phyloP scores from a whole-genome alignment of 2,797 vertebrate genomes.

The Labeo calbasu region DNA sequence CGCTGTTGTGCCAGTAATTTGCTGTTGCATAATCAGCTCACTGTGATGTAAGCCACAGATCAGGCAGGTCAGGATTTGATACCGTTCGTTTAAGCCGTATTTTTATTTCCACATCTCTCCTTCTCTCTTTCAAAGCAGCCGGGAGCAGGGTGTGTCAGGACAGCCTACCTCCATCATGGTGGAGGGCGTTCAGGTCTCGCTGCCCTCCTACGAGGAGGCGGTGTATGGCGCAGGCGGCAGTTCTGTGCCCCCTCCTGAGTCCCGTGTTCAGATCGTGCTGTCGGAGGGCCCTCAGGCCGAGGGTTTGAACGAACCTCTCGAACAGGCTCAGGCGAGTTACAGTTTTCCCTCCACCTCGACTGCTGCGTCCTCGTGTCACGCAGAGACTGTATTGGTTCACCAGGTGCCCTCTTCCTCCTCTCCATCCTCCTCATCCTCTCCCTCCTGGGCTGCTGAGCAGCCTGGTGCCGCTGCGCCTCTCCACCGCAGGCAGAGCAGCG shows the following conservation, averaged over 20 bases:
- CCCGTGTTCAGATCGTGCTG: conserved; percentile 92
- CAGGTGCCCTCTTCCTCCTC: conserved; percentile 81
- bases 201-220: conserved; percentile 97
- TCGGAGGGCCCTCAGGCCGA: conserved; percentile 84
- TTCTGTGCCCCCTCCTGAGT: conserved; percentile 82
- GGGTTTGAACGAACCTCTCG: conserved; percentile 57
- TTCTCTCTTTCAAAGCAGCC: conserved; percentile 73
- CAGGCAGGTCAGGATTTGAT: conserved; percentile 25
- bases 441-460: conserved; percentile 82
- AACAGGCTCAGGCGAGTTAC: conserved; percentile 78
- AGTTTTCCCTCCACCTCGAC: conserved; percentile 81
- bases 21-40: conserved; percentile 30
- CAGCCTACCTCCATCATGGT: conserved; percentile 93
- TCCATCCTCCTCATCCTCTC: conserved; percentile 71
- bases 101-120: conserved; percentile 20
- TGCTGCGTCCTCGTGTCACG: conserved; percentile 72
- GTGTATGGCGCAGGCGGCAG: conserved; percentile 90
- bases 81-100: neutral
- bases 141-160: conserved; percentile 92
- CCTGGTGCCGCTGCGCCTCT: conserved; percentile 76
- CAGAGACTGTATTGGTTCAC: conserved; percentile 95
- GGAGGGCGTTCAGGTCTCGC: conserved; percentile 92
- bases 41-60: conserved; percentile 18
- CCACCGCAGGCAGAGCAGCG: conserved; percentile 87
- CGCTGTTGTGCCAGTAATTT: conserved; percentile 17